These are phyloP conservation scores for Microctonus hyperodae DNA, from an alignment of 2,888 invertebrate genomes.

Conservation along the genomic window DNA sequence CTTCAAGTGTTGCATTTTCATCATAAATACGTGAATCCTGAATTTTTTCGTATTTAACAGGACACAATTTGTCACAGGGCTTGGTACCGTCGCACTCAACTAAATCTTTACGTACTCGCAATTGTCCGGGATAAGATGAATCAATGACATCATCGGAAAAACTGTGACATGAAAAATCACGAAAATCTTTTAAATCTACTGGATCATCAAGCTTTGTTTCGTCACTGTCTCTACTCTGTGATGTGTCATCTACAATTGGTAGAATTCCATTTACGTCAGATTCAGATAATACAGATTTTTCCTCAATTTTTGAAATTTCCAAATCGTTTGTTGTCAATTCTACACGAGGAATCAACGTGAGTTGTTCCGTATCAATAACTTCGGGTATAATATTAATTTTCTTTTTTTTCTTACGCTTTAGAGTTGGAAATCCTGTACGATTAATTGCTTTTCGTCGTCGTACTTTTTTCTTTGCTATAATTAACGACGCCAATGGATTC, in stretches of 20 bases:
- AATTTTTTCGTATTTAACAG: slow-evolving; percentile 56
- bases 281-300: slow-evolving; percentile 34
- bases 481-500: slow-evolving; percentile 40
- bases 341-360: slow-evolving; percentile 31
- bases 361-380: slow-evolving; percentile 27
- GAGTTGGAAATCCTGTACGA: slow-evolving; percentile 86
- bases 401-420: slow-evolving; percentile 84
- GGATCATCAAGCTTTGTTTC: slow-evolving; percentile 30
- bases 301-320: slow-evolving; percentile 31
- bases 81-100: slow-evolving; percentile 54
- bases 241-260: slow-evolving; percentile 33
- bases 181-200: slow-evolving; percentile 38
- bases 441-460: slow-evolving; percentile 80
- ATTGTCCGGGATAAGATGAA: slow-evolving; percentile 47
- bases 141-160: slow-evolving; percentile 43
- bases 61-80: slow-evolving; percentile 53
- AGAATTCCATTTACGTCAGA: slow-evolving; percentile 36
- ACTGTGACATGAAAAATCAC: slow-evolving; percentile 38
- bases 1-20: slow-evolving; percentile 59
- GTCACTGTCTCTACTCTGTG: slow-evolving; percentile 22
- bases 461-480: slow-evolving; percentile 64
- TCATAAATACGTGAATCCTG: slow-evolving; percentile 57
- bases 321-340: slow-evolving; percentile 29
- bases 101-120: slow-evolving; percentile 56
- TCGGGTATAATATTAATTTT: slow-evolving; percentile 40